phyloP scores from a whole-genome alignment of 2,888 invertebrate genomes.

The Scotopteryx bipunctaria region DNA sequence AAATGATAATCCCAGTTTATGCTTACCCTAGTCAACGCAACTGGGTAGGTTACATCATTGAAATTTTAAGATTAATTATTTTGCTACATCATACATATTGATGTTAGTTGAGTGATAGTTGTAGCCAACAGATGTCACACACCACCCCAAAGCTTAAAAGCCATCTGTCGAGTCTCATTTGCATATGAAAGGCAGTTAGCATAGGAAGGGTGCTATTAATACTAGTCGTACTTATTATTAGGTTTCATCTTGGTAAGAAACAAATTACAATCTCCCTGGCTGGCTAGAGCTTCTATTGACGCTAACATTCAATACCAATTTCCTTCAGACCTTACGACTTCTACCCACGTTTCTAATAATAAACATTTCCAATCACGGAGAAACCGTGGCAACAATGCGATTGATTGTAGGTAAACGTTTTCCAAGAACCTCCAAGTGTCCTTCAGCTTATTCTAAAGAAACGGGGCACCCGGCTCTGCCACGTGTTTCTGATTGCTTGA shows the following conservation, averaged over 20 bases:
- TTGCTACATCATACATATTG: conserved; percentile 2
- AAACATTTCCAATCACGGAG: conserved; percentile 10
- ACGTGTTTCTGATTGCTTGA: conserved; percentile 20
- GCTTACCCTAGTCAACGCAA: no score
- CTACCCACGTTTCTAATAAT: not conserved
- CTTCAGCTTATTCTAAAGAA: conserved; percentile 38
- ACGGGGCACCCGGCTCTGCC: conserved; percentile 36
- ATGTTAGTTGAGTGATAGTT: conserved; percentile 13
- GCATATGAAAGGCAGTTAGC: conserved; percentile 15
- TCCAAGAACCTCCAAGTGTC: conserved; percentile 33
- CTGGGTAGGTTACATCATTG: no score
- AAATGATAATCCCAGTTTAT: no score
- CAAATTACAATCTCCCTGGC: no score
- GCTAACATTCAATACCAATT: no score
- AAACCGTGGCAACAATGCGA: conserved; percentile 25
- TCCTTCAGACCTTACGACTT: no score
- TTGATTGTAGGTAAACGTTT: conserved; percentile 27
- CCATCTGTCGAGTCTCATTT: conserved; percentile 22
- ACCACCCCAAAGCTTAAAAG: conserved; percentile 23
- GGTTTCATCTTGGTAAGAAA: no score
- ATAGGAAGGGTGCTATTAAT: not conserved
- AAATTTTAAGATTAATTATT: not conserved
- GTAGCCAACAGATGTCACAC: conserved; percentile 18
- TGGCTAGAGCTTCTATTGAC: no score
- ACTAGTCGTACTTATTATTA: no score